Base-by-base conservation (phyloP, 2,797 vertebrate genomes). In the Brotogeris chrysoptera region DNA sequence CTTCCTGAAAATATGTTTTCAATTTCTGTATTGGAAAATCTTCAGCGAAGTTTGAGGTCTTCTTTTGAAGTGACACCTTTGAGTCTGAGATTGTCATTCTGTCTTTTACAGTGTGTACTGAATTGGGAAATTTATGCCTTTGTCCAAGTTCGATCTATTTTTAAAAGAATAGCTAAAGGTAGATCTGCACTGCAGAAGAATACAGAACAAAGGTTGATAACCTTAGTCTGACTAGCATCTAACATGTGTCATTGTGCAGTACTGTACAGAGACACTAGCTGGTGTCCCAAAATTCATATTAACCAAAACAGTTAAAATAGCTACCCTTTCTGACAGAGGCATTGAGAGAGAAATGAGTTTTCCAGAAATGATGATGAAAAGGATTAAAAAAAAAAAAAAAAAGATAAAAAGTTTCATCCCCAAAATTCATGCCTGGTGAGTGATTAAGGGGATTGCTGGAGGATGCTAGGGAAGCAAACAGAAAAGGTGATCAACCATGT, bases 331-430 rank as follows among this genome's bases (percentile, higher is more conserved):
- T 71, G 46, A 49, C 13, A 74, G 32, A 57, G 13, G 2, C 57
- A 59, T 34, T 84, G 32, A 78, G 78, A 66, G 19, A 87, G 4
- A 83, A 68, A 60, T 38, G 6, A 57, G 7, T 50, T 81, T 80
- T 64, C 24, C 28, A 65, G 49, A 80, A 66, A 13, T 36, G 2
- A 41, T n/a, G 18, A 43, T 77, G 21, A 71, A 78, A 70, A 18
- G 2, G 0, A 1, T 1, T 2, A 23, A n/a, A 39, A n/a, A 16
- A 6, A 49, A 19, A 39, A n/a, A 60, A n/a, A 68, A 47, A 23
- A 34, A 4, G 44, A 44, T 44, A 34, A 18, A 30, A 36, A 28
- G 4, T 14, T 64, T 72, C 9, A 66, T 1, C 27, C 9, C 7
- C n/a, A 9, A 59, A 86, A 92, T 78, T 80, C 28, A 30, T 71